phyloP scores from a whole-genome alignment of 2,797 vertebrate species.

The Dromococcyx pavoninus region DNA sequence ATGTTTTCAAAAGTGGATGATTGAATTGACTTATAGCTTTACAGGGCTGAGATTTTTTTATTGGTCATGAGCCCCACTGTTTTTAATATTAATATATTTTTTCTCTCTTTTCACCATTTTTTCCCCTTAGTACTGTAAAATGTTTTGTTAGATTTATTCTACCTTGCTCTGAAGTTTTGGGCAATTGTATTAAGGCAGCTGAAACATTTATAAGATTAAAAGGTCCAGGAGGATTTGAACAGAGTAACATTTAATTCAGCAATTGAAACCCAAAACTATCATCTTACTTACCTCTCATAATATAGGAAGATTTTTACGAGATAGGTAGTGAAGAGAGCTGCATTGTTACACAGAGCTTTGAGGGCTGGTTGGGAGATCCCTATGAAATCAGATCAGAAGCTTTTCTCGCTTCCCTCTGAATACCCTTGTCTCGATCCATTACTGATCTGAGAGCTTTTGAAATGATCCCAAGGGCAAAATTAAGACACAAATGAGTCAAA shows the following conservation, averaged over 20 bases:
- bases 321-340: not conserved
- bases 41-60: not conserved
- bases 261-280: not conserved
- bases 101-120: not conserved
- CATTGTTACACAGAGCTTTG: not conserved
- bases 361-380: not conserved
- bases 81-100: not conserved
- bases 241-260: not conserved
- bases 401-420: not conserved
- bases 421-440: no score
- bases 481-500: no score
- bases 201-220: not conserved
- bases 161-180: not conserved
- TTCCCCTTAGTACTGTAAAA: not conserved
- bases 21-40: not conserved
- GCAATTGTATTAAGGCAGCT: not conserved
- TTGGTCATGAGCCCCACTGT: not conserved
- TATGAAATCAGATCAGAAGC: not conserved
- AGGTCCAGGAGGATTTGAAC: not conserved
- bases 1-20: not conserved
- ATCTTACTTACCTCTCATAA: not conserved
- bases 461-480: no score
- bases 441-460: no score
- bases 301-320: not conserved
- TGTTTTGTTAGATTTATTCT: not conserved